Base-by-base conservation (phyloP, 2,888 invertebrate species). In the Itoplectis maculator region DNA sequence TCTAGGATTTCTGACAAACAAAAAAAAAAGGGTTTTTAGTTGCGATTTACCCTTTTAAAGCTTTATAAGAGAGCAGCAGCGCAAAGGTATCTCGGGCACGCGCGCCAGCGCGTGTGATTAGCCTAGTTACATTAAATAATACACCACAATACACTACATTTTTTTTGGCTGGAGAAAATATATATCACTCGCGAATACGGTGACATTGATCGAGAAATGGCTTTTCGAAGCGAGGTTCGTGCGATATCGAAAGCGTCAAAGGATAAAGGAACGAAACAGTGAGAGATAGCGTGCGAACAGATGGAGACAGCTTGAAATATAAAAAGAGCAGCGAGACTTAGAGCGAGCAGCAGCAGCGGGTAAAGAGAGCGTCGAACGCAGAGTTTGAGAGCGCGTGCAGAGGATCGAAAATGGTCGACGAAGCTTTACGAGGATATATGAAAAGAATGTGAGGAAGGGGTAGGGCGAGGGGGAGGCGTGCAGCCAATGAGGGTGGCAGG, bases 341-440 rank as follows among this genome's bases (percentile, higher is more conserved):
- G 59, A 75, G 59, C 68, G 54, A 65, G 76, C 56, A 47, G 40
- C 65, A 40, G 76, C 56, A 37, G 40, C 65, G 23, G 40, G 20
- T 75, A 49, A 47, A 66, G 56, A 66, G 56, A 23, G 47, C 20
- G 29, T 8, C 61, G 18, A 69, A 54, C 40, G 47, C 20, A 37
- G n/a, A 54, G 37, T 59, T 61, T 59, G 40, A 54, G 35, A 45
- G 42, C 42, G 35, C 18, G 40, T 40, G 40, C 9, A 11, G 40
- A 37, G 69, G 8, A 9, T 23, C 66, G 61, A 56, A 45, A 75
- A 68, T 29, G 29, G 29, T 40, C 56, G 47, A 74, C 61, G 63
- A 45, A 65, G 63, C 61, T 20, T 73, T 18, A 45, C 70, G 42
- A 70, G n/a, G n/a, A 9, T 54, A 15, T 5, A 42, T n/a, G 20